Percentiles rank a stretch among this genome's conserved stretches.
Conservation (phyloP, 1,140 invertebrate species). For the Xylocopa sonorina region DNA sequence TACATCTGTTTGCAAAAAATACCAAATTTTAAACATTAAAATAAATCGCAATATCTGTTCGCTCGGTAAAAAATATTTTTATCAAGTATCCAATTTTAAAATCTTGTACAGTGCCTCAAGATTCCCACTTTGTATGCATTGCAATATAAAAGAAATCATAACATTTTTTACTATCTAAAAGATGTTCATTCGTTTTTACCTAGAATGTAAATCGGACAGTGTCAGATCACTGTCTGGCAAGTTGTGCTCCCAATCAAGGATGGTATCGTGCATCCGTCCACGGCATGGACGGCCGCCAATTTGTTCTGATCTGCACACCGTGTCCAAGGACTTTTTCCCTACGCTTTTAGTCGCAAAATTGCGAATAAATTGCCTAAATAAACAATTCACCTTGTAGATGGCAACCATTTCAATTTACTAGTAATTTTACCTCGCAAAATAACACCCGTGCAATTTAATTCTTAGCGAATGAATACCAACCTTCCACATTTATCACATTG, state of each 20-base stretch:
- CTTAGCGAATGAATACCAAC: constrained; percentile 80
- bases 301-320: constrained; percentile 86
- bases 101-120: background rate
- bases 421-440: background rate
- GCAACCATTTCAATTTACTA: too few relatives aligned
- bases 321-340: constrained; percentile 93
- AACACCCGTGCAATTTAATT: constrained; percentile 8
- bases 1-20: constrained; percentile 35
- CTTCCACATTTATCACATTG: constrained; percentile 95
- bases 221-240: constrained; percentile 95
- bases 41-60: background rate
- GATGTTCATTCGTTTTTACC: constrained; percentile 83
- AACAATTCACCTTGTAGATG: too few relatives aligned
- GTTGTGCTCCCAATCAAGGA: constrained; percentile 99
- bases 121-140: background rate
- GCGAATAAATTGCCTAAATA: constrained; percentile 91
- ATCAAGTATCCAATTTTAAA: background rate
- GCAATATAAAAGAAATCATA: background rate
- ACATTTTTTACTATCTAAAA: background rate
- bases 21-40: constrained; percentile 31
- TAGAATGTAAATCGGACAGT: constrained; percentile 93
- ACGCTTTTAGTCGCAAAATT: constrained; percentile 91
- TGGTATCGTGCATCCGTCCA: constrained; percentile 94
- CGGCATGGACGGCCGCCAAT: constrained; percentile 88
- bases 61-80: background rate